Evolutionary conservation across 2,888 invertebrate genomes (phyloP), one percentile per base, ranked within the genome.

Genomic region (Tachina grossa): DNA sequence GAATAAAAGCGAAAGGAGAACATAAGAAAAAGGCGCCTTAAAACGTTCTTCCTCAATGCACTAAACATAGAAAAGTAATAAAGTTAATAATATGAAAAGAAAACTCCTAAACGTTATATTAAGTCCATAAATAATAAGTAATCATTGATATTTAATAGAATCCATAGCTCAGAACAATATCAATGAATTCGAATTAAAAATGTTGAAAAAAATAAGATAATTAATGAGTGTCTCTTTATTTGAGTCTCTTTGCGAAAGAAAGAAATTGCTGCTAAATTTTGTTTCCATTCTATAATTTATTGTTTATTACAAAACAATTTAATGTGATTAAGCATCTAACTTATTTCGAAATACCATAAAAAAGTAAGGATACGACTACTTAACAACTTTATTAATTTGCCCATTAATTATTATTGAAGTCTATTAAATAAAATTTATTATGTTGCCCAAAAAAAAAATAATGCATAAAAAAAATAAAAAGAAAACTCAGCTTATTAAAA

Each of bases 71-170:
- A 8, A 14, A 0, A n/a, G 6, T 49, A 49, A 14, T 13, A 49
- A 14, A 49, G 49, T 31, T n/a, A 49, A 8, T 6, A 49, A 49
- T 14, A 49, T 13, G 6, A 55, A 22, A n/a, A 22, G 6, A 55
- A n/a, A 53, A n/a, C 19, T 2, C 19, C n/a, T 8, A 47, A 9
- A 53, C 10, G 19, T 8, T 19, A 1, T 22, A 55, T n/a, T 0
- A 57, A 57, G 16, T 47, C 14, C 31, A 16, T 47, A n/a, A 11
- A 19, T 47, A 66, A 66, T 65, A 59, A 74, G 31, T 78, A 16
- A 53, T 51, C 81, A 78, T 51, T 66, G 59, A 65, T 61, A 57
- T 59, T 74, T 59, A 68, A 51, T 74, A 43, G 22, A 66, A 31
- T 66, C 75, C 19, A n/a, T 14, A 55, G 9, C 22, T 45, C 43